phyloP scores from a whole-genome alignment of 2,888 invertebrate species.

The Kryphioiulus occultus region DNA sequence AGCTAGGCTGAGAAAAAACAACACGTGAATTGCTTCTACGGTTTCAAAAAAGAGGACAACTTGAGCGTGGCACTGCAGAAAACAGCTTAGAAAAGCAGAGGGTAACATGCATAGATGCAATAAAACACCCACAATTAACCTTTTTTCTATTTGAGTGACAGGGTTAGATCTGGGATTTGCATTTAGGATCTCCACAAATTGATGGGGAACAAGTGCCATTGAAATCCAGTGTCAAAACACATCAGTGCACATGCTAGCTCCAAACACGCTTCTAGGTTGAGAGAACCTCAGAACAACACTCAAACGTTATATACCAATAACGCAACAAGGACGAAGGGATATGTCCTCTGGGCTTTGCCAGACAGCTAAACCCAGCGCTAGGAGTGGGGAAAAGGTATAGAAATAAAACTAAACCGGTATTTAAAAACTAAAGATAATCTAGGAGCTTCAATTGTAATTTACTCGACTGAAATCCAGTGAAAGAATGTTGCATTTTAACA shows the following conservation, averaged over 20 bases:
- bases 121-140: slow-evolving; percentile 36
- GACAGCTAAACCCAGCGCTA: background rate
- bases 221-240: slow-evolving; percentile 31
- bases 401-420: background rate
- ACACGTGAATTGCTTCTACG: slow-evolving; percentile 11
- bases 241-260: background rate
- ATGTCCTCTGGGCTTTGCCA: background rate
- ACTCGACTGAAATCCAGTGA: too few relatives aligned
- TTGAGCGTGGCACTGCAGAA: background rate
- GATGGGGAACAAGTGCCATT: slow-evolving; percentile 36
- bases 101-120: slow-evolving; percentile 24
- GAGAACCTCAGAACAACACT: background rate
- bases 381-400: background rate
- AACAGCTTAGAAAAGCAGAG: background rate
- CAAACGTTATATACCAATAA: background rate
- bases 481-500: too few relatives aligned
- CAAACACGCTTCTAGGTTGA: background rate
- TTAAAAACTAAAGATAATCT: background rate
- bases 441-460: too few relatives aligned
- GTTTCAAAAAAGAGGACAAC: slow-evolving; percentile 4
- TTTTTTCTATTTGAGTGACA: slow-evolving; percentile 24
- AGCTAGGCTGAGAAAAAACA: background rate
- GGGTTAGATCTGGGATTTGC: slow-evolving; percentile 39
- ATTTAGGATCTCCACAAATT: slow-evolving; percentile 29
- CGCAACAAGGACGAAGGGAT: background rate